Percentiles rank a stretch among this genome's conserved stretches.
phyloP scores from a whole-genome alignment of 2,888 invertebrate genomes.

The Busseola fusca region DNA sequence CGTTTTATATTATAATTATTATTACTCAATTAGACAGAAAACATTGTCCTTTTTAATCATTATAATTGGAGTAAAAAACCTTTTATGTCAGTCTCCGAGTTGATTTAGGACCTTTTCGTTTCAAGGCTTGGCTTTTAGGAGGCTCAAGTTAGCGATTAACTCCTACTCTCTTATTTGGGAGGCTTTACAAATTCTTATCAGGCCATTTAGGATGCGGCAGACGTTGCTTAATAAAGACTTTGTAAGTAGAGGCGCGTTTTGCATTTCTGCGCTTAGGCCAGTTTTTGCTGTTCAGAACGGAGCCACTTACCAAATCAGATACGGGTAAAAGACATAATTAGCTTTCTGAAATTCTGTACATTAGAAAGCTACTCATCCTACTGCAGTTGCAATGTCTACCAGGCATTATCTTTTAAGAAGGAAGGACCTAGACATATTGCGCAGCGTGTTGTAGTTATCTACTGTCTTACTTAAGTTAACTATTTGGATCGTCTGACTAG shows the following conservation, averaged over 20 bases:
- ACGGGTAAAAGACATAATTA: neutral
- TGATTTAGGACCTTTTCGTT: slow-evolving; percentile 56
- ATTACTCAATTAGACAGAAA: slow-evolving; percentile 26
- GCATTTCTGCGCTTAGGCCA: slow-evolving; percentile 26
- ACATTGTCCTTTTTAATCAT: slow-evolving; percentile 53
- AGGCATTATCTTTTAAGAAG: neutral
- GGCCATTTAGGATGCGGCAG: slow-evolving; percentile 59
- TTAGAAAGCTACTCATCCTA: too few relatives aligned
- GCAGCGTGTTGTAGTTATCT: neutral
- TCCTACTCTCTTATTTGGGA: slow-evolving; percentile 60
- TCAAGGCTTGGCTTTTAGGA: slow-evolving; percentile 51
- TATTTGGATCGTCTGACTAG: too few relatives aligned
- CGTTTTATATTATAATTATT: slow-evolving; percentile 4
- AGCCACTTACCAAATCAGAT: slow-evolving; percentile 19
- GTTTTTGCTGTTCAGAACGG: slow-evolving; percentile 7
- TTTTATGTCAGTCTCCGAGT: slow-evolving; percentile 57
- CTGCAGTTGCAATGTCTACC: neutral
- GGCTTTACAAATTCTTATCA: slow-evolving; percentile 64
- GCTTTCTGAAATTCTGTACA: neutral
- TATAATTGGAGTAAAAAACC: slow-evolving; percentile 58
- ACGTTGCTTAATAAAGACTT: slow-evolving; percentile 43
- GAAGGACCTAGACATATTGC: neutral
- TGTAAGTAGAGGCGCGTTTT: slow-evolving; percentile 23
- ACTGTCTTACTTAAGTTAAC: neutral
- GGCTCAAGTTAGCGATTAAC: slow-evolving; percentile 61